These are phyloP conservation scores for Fabriciana adippe DNA, from an alignment of 2,888 invertebrate genomes.

Conservation along the genomic window DNA sequence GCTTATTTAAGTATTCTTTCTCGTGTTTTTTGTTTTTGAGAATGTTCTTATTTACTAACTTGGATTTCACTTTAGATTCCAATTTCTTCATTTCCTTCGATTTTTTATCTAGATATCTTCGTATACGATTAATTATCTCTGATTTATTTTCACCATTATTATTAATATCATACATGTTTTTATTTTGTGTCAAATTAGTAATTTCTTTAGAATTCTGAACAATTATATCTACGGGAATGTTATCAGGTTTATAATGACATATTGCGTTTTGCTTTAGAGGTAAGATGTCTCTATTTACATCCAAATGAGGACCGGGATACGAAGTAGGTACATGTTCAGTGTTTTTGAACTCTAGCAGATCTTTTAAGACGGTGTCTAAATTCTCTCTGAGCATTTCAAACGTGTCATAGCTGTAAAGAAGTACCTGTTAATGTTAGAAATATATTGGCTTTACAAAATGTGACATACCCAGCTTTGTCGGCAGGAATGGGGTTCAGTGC, in stretches of 20 bases:
- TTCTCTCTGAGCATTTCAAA: slow-evolving; percentile 94
- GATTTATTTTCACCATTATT: slow-evolving; percentile 47
- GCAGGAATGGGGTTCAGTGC: slow-evolving; percentile 92
- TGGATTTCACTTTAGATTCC: slow-evolving; percentile 48
- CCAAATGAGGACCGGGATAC: slow-evolving; percentile 68
- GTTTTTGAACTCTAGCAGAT: slow-evolving; percentile 83
- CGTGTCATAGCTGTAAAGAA: slow-evolving; percentile 86
- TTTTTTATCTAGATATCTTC: slow-evolving; percentile 64
- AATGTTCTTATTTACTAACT: slow-evolving; percentile 39
- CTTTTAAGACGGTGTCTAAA: slow-evolving; percentile 85
- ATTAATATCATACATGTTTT: slow-evolving; percentile 42
- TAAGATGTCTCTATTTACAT: slow-evolving; percentile 58
- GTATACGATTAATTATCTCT: slow-evolving; percentile 63
- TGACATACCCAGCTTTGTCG: slow-evolving; percentile 87
- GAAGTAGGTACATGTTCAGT: slow-evolving; percentile 53
- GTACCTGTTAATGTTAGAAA: neutral
- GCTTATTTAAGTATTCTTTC: slow-evolving; percentile 41
- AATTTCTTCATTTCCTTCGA: slow-evolving; percentile 50
- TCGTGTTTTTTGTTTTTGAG: slow-evolving; percentile 35
- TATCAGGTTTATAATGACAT: slow-evolving; percentile 26
- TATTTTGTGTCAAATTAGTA: slow-evolving; percentile 41
- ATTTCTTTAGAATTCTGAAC: slow-evolving; percentile 44
- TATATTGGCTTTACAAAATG: slow-evolving; percentile 17
- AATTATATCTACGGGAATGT: slow-evolving; percentile 45
- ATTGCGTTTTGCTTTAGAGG: slow-evolving; percentile 39